Evolutionary conservation across 2,113 vertebrate species (phyloP).

Genomic region (Phaetusa simplex): DNA sequence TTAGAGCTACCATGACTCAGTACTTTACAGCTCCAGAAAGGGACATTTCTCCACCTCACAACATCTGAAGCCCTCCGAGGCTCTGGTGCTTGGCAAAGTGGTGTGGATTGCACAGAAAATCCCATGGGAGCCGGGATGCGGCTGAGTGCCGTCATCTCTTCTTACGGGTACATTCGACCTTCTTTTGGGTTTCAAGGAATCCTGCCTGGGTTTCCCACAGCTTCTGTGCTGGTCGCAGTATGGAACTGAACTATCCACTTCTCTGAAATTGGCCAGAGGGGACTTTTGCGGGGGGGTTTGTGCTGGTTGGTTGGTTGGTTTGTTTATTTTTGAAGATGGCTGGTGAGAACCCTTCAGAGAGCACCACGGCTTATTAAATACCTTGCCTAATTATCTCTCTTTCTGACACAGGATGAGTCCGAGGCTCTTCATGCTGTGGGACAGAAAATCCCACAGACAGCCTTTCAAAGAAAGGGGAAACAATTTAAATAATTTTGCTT

Average conservation of each 20-base stretch:
- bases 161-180: accelerated
- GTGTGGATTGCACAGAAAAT: not conserved
- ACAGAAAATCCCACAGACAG: not conserved
- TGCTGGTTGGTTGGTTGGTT: not conserved
- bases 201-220: not conserved
- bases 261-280: not conserved
- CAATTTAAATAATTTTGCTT: not conserved
- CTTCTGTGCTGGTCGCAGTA: not conserved
- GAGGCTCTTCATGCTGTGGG: not conserved
- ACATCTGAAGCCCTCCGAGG: not conserved
- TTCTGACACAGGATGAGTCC: not conserved
- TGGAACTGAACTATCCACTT: not conserved
- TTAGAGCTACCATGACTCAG: accelerated
- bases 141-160: accelerated
- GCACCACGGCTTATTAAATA: not conserved
- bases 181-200: not conserved
- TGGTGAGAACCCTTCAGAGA: not conserved
- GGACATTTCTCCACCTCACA: not conserved
- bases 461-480: not conserved
- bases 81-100: not conserved
- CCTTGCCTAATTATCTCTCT: not conserved
- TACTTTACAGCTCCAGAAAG: not conserved
- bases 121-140: accelerated
- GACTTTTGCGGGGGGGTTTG: not conserved
- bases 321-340: not conserved